Evolutionary conservation across 1,140 invertebrate genomes (phyloP), one percentile per base, ranked within the genome.

Genomic region (Tetramorium simillimum): DNA sequence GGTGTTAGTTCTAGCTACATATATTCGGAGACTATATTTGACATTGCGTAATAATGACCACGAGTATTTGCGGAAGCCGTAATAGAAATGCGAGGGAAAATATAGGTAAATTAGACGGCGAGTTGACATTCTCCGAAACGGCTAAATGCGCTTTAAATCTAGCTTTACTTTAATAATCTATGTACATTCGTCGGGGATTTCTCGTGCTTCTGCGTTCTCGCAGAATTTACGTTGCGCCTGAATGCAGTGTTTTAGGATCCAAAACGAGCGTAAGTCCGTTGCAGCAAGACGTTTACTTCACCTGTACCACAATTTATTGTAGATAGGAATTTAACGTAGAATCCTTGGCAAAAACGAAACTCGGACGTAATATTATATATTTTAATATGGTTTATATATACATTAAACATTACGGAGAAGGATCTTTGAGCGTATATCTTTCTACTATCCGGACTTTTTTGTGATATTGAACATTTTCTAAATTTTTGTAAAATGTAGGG

Each of bases 111-210:
- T 84, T 84, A 73, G 80, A 84, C 12, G 69, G 69, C 14, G 33
- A 2, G 46, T 69, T 80, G 77, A 80, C n/a, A n/a, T 49, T n/a
- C 37, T 24, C 21, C 49, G 14, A 60, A 75, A 84, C 69, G 53
- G 28, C 28, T 84, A 84, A 84, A 84, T 62, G 53, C 53, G 56
- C 53, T 84, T 84, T 73, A 84, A 84, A 84, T 84, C 28, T 84
- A 62, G 80, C 69, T 84, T 84, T 60, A 75, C 80, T 75, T 84
- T 84, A 73, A 84, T 84, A 84, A 84, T 84, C 53, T 75, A 82
- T 62, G 69, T 84, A 84, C 53, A 75, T 75, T 84, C 69, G 67
- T 84, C 43, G 40, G n/a, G 53, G 69, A 84, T 75, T 84, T 84
- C 40, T 14, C 49, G 63, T 69, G 62, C 77, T 81, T 53, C 60